Evolutionary conservation across 2,888 invertebrate species (phyloP), one percentile per base, ranked within the genome.

Genomic region (Tipula lateralis): DNA sequence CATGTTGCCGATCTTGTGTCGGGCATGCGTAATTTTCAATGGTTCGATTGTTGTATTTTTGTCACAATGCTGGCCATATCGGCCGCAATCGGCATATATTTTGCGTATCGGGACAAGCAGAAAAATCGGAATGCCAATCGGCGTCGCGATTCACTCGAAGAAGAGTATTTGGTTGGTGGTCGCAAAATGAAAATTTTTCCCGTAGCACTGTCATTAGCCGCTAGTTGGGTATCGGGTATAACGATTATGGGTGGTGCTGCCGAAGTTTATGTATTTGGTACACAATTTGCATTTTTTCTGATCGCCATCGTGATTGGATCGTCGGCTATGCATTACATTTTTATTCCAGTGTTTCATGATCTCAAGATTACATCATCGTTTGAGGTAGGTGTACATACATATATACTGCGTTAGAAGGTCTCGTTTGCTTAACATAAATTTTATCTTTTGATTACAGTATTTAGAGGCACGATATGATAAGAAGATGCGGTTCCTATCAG

Each of bases 201-300:
- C 0, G 91, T 92, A 80, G 90, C 92, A 83, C 89, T 92, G 88
- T 92, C 92, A 6, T 88, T 93, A 0, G 90, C 92, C 86, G 92
- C 92, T 30, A 82, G 82, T 82, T 82, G 82, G 82, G 19, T 82
- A 16, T 82, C 82, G 32, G 82, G 30, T 16, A n/a, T 30, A 13
- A 2, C 82, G n/a, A 30, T 82, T 82, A n/a, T 82, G n/a, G 82
- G 82, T 30, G n/a, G 13, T 5, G 0, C 82, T 1, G n/a, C 82
- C 0, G 82, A 82, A 82, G 32, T 32, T 5, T 82, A 82, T 82
- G n/a, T 30, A 1, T 82, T n/a, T 30, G 82, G 82, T 6, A 82
- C 82, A 6, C 30, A 32, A 29, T 82, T 82, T n/a, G 32, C n/a
- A 9, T 32, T 82, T 30, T 82, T 82, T 5, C n/a, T n/a, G 5